These are phyloP conservation scores for Acanthiza pusilla DNA, from an alignment of 2,797 vertebrate species.

Conservation along the genomic window DNA sequence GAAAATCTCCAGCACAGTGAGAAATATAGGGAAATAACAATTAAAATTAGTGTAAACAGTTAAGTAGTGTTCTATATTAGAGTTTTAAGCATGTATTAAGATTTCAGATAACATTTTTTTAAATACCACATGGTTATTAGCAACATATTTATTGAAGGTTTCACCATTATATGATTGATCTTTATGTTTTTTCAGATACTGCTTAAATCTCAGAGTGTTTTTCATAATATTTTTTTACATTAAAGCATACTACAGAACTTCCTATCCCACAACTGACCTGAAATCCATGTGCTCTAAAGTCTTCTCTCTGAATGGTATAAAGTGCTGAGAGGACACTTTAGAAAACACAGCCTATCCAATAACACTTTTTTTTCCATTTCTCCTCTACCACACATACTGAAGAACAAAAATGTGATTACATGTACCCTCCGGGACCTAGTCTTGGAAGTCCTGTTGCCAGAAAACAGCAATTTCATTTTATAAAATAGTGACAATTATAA, in stretches of 20 bases:
- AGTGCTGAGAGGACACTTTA: neutral
- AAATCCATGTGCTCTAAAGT: neutral
- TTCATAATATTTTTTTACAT: neutral
- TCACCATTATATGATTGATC: neutral
- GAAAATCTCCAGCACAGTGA: neutral
- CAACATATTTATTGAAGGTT: neutral
- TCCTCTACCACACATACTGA: neutral
- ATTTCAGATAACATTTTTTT: neutral
- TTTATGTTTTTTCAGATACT: neutral
- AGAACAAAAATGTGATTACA: neutral
- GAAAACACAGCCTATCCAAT: neutral
- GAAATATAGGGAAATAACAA: neutral
- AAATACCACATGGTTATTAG: rapidly evolving
- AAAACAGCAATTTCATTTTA: neutral
- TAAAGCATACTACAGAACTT: neutral
- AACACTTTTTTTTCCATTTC: neutral
- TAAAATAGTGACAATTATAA: neutral
- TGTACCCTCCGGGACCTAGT: neutral
- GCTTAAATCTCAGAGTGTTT: neutral
- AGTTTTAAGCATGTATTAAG: neutral
- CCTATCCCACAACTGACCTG: neutral
- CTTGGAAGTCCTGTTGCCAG: neutral
- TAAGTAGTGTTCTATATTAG: neutral
- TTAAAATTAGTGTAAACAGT: neutral
- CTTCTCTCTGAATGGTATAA: neutral